These are phyloP conservation scores for Parnassius mnemosyne DNA, from an alignment of 2,888 invertebrate genomes.

Conservation along the genomic window DNA sequence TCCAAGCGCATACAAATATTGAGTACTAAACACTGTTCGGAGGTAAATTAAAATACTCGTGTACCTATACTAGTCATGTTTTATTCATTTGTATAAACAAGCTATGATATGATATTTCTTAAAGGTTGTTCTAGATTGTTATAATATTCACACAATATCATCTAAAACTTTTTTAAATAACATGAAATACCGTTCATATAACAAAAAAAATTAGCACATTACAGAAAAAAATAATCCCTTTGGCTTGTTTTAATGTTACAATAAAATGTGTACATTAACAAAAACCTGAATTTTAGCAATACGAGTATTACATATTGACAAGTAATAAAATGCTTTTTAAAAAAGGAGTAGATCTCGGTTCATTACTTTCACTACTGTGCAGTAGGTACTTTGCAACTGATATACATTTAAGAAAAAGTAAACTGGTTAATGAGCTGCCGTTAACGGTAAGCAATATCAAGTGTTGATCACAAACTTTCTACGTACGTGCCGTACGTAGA, in stretches of 20 bases:
- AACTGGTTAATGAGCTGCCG: slow-evolving; percentile 26
- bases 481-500: not conserved
- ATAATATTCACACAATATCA: not conserved
- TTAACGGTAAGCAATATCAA: slow-evolving; percentile 20
- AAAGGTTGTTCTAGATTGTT: not conserved
- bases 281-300: too few species aligned
- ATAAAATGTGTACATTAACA: too few species aligned
- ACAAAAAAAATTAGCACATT: too few species aligned
- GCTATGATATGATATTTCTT: slow-evolving; percentile 15
- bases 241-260: too few species aligned
- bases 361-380: slow-evolving; percentile 20
- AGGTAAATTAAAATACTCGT: slow-evolving; percentile 24
- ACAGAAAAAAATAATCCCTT: too few species aligned
- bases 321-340: too few species aligned
- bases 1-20: slow-evolving; percentile 14
- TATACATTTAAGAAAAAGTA: slow-evolving; percentile 27
- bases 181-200: too few species aligned
- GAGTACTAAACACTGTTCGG: slow-evolving; percentile 6
- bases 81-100: slow-evolving; percentile 30
- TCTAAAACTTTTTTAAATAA: too few species aligned
- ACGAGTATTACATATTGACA: too few species aligned
- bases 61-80: slow-evolving; percentile 19
- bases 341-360: slow-evolving; percentile 1
- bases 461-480: slow-evolving; percentile 25
- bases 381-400: slow-evolving; percentile 9